Evolutionary conservation across 2,797 vertebrate genomes (phyloP).

Genomic region (Astyanax mexicanus): DNA sequence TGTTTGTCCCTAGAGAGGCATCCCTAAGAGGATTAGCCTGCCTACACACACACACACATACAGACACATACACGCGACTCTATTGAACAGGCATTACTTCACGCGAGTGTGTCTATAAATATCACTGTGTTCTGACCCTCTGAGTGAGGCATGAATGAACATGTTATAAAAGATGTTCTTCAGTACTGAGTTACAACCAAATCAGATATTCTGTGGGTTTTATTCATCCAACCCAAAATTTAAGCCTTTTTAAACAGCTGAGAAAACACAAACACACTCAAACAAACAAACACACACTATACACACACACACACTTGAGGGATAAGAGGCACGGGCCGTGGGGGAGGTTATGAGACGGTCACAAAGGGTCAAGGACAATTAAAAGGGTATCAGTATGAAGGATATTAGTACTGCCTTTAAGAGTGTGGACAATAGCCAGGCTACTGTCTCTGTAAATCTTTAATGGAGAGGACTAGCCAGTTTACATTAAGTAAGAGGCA

Average conservation of each 20-base stretch:
- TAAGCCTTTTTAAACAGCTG: not conserved
- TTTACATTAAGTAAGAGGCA: too few species aligned
- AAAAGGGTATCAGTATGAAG: not conserved
- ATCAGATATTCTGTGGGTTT: not conserved
- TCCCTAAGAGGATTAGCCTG: conserved; percentile 23
- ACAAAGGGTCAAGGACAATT: not conserved
- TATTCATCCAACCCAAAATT: not conserved
- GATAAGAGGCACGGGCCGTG: not conserved
- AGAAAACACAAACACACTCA: not conserved
- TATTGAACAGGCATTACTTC: conserved; percentile 14
- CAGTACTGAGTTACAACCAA: not conserved
- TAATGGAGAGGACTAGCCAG: too few species aligned
- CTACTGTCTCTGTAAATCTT: too few species aligned
- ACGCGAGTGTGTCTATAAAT: conserved; percentile 24
- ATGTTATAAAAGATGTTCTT: not conserved
- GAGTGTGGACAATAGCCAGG: too few species aligned
- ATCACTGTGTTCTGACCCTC: not conserved
- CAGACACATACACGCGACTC: conserved; percentile 9
- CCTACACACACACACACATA: conserved; percentile 21
- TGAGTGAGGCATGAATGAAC: not conserved
- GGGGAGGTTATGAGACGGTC: conserved; percentile 8
- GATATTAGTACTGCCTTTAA: too few species aligned
- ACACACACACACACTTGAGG: not conserved
- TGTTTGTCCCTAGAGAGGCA: conserved; percentile 37
- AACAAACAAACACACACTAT: not conserved